These are phyloP conservation scores for Drosophila seclusa DNA, from an alignment of 2,888 invertebrate species.

Conservation along the genomic window DNA sequence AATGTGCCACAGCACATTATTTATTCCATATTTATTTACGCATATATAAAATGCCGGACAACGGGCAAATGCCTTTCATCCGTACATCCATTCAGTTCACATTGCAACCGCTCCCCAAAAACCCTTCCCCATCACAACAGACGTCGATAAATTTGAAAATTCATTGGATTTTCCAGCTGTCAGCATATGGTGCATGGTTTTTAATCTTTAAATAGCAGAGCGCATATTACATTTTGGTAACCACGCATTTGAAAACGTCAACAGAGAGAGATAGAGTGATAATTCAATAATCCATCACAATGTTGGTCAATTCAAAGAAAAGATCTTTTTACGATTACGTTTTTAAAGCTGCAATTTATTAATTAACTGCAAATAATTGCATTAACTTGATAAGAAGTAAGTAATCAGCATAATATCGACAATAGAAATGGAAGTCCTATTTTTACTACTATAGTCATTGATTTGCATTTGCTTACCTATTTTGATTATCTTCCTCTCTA, in stretches of 20 bases:
- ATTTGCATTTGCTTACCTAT: constrained; percentile 2
- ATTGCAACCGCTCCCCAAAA: neutral
- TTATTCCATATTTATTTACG: constrained; percentile 44
- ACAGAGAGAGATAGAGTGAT: neutral
- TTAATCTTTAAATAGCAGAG: constrained; percentile 52
- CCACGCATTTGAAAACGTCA: neutral
- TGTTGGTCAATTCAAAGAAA: neutral
- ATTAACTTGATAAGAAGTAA: neutral
- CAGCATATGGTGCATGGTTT: constrained; percentile 23
- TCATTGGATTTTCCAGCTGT: constrained; percentile 53
- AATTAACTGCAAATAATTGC: neutral
- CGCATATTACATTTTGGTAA: constrained; percentile 19
- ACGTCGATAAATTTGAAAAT: constrained; percentile 61
- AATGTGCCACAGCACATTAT: constrained; percentile 31
- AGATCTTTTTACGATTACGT: neutral
- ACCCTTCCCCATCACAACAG: neutral
- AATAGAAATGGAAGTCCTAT: neutral
- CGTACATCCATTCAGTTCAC: neutral
- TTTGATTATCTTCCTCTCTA: neutral
- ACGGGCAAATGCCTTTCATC: neutral
- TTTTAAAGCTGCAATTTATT: neutral
- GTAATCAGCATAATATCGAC: neutral
- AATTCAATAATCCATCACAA: neutral
- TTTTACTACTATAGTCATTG: neutral
- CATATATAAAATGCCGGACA: constrained; percentile 15